Evolutionary conservation across 2,797 vertebrate species (phyloP).

Genomic region (Nyctibius grandis): DNA sequence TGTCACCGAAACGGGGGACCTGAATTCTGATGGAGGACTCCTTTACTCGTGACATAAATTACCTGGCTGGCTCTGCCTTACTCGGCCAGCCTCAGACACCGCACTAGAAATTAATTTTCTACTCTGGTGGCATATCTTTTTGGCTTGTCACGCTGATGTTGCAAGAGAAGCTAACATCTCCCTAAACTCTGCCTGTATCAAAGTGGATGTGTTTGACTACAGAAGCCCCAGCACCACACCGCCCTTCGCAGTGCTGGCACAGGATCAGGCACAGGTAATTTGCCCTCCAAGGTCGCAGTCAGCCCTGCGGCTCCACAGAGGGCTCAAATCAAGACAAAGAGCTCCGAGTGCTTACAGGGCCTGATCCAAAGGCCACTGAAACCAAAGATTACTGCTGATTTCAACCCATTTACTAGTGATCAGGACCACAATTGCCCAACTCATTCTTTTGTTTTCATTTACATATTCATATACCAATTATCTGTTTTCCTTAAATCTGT

Average conservation of each 20-base stretch:
- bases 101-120: not conserved
- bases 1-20: not conserved
- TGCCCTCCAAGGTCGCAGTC: slow-evolving; percentile 15
- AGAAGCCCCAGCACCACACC: not conserved
- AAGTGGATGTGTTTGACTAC: not conserved
- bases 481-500: not conserved
- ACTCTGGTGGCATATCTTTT: not conserved
- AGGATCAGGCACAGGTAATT: not conserved
- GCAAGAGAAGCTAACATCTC: not conserved
- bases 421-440: not conserved
- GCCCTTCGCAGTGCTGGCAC: not conserved
- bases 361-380: not conserved
- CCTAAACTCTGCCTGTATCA: slow-evolving; percentile 11
- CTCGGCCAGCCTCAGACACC: not conserved
- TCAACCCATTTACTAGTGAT: not conserved
- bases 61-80: not conserved
- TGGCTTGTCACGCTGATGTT: slow-evolving; percentile 1
- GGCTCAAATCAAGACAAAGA: not conserved
- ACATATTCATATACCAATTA: not conserved
- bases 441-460: not conserved
- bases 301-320: not conserved
- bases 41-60: not conserved
- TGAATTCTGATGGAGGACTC: not conserved
- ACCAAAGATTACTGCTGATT: not conserved
- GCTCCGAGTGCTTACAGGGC: not conserved